phyloP scores from a whole-genome alignment of 1,140 invertebrate species.

The Neodiprion fabricii region DNA sequence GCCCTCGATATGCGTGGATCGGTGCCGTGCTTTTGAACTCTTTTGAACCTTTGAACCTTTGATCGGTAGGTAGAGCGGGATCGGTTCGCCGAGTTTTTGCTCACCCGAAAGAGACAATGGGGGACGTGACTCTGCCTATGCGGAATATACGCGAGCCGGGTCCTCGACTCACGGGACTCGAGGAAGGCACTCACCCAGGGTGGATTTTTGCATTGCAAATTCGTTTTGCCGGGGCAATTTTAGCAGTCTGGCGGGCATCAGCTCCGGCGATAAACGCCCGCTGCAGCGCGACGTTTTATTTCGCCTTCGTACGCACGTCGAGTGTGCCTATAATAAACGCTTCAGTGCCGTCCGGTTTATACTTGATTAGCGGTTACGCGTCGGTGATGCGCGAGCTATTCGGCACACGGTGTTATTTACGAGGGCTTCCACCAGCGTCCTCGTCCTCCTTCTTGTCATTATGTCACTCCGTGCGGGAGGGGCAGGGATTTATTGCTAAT shows the following conservation, averaged over 20 bases:
- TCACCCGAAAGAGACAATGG: too few species aligned
- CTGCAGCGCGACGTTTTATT: constrained; percentile 17
- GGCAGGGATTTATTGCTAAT: constrained; percentile 22
- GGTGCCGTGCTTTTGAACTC: too few species aligned
- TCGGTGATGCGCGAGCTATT: neutral
- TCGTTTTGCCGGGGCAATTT: neutral
- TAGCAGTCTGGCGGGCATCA: neutral
- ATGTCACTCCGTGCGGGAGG: neutral
- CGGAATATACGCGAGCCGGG: constrained; percentile 14
- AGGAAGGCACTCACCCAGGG: constrained; percentile 24
- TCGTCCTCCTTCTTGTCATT: neutral
- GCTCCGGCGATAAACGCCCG: too few species aligned
- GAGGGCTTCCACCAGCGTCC: neutral
- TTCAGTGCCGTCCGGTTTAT: neutral
- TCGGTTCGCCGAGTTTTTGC: too few species aligned
- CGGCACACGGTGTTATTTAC: neutral
- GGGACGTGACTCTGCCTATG: too few species aligned
- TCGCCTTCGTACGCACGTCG: constrained; percentile 30
- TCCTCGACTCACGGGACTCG: constrained; percentile 39
- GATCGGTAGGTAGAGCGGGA: too few species aligned
- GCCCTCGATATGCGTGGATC: too few species aligned
- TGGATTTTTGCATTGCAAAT: constrained; percentile 35
- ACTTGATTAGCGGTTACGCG: constrained; percentile 4
- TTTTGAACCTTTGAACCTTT: too few species aligned
- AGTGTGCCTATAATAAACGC: constrained; percentile 2